A percentile compares a stretch with the other conserved stretches of the same genome.
These are phyloP conservation scores for Zeuzera pyrina DNA, from an alignment of 2,888 invertebrate species.

Conservation along the genomic window DNA sequence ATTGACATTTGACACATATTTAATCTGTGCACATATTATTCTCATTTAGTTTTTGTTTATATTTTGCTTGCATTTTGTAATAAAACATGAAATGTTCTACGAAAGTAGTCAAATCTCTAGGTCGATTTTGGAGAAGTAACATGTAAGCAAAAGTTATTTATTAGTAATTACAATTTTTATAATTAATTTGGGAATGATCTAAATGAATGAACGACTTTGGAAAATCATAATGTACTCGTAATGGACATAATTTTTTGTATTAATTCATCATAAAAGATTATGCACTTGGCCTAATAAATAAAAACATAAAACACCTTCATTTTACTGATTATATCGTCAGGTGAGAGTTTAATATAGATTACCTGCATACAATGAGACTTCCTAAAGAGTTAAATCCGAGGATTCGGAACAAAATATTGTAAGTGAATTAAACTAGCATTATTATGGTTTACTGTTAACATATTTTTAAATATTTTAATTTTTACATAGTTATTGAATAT, in stretches of 20 bases:
- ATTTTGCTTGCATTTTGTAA: no score
- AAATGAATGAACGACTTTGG: slow-evolving; percentile 1
- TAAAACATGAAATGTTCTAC: slow-evolving; percentile 20
- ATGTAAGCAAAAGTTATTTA: slow-evolving; percentile 34
- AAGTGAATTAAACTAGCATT: slow-evolving; percentile 22
- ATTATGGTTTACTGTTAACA: slow-evolving; percentile 5
- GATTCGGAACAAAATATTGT: slow-evolving; percentile 36
- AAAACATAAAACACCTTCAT: no score
- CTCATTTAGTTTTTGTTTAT: no score
- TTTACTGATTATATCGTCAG: no score
- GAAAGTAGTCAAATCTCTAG: slow-evolving; percentile 26
- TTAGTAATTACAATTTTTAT: not conserved
- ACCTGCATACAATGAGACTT: slow-evolving; percentile 32
- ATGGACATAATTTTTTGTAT: no score
- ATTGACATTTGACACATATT: no score
- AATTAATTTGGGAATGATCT: not conserved
- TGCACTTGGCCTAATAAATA: no score
- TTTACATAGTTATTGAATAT: not conserved
- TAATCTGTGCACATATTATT: no score
- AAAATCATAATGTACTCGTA: slow-evolving; percentile 2
- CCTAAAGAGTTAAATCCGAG: slow-evolving; percentile 37
- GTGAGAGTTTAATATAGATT: no score
- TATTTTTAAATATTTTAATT: not conserved
- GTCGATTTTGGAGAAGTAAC: slow-evolving; percentile 49
- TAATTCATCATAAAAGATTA: no score